Percentiles rank a stretch among this genome's conserved stretches.
phyloP scores from a whole-genome alignment of 2,113 vertebrate species.

The Phocoena phocoena region DNA sequence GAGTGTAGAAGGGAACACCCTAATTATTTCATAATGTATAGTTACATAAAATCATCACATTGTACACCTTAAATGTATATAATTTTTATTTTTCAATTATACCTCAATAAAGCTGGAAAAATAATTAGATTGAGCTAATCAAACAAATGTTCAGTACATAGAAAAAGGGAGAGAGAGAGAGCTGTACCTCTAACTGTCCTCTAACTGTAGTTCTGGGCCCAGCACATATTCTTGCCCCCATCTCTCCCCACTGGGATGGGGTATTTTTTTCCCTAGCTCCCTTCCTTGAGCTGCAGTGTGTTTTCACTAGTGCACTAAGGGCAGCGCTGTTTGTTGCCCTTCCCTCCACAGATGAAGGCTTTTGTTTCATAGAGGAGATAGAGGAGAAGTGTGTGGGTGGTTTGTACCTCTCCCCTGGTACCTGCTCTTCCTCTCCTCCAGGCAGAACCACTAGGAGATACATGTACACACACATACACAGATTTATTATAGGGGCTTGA shows the following conservation, averaged over 20 bases:
- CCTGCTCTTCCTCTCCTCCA: neutral
- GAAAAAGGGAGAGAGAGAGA: neutral
- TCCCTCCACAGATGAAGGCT: neutral
- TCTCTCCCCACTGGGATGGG: neutral
- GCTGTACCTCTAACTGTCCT: neutral
- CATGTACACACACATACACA: neutral
- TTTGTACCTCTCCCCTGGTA: neutral
- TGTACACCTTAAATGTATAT: neutral
- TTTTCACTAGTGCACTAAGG: neutral
- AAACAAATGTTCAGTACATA: neutral
- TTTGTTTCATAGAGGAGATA: neutral
- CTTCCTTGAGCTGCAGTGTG: too few species aligned
- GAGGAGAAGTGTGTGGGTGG: too few species aligned
- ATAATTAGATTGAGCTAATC: neutral
- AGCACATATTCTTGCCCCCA: neutral
- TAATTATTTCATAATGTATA: neutral
- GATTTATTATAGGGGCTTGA: neutral
- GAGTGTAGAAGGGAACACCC: rapidly evolving
- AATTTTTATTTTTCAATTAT: neutral
- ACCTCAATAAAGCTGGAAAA: neutral
- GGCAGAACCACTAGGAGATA: neutral
- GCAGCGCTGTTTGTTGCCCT: neutral
- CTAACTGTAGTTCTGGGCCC: neutral
- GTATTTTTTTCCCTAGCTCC: neutral
- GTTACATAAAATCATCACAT: neutral